Conservation (phyloP, 2,888 invertebrate species). For the Agonopterix arenella region DNA sequence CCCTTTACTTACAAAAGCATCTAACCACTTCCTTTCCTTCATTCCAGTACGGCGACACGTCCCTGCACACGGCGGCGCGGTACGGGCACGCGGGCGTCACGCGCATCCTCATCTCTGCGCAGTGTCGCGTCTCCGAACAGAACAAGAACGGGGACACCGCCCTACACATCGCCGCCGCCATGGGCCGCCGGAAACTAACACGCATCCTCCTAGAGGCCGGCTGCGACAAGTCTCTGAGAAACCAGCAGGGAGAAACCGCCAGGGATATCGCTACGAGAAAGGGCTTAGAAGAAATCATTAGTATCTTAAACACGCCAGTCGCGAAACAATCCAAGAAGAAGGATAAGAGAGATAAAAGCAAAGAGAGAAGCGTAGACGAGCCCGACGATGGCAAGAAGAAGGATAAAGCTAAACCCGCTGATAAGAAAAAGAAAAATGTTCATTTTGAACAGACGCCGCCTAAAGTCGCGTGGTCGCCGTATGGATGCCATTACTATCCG, state of each 20-base stretch:
- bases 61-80: conserved; percentile 94
- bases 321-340: conserved; percentile 64
- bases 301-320: conserved; percentile 80
- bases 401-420: conserved; percentile 58
- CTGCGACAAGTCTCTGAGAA: conserved; percentile 80
- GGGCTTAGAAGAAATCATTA: conserved; percentile 88
- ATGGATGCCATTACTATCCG: conserved; percentile 94
- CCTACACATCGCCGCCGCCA: conserved; percentile 94
- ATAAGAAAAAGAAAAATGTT: conserved; percentile 70
- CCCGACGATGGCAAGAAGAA: conserved; percentile 60
- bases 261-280: conserved; percentile 93
- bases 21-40: background rate
- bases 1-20: too few relatives aligned
- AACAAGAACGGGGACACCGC: conserved; percentile 98
- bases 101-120: conserved; percentile 93
- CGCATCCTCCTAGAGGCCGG: conserved; percentile 92
- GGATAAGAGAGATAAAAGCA: conserved; percentile 62
- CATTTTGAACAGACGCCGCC: conserved; percentile 69
- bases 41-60: conserved; percentile 93
- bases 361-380: conserved; percentile 74
- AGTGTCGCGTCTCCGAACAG: conserved; percentile 89
- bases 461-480: conserved; percentile 87
- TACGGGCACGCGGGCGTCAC: conserved; percentile 98
- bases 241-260: conserved; percentile 94
- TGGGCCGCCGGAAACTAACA: conserved; percentile 94